Evolutionary conservation across 2,888 invertebrate genomes (phyloP), one percentile per base, ranked within the genome.

Genomic region (Ecliptopera silaceata): DNA sequence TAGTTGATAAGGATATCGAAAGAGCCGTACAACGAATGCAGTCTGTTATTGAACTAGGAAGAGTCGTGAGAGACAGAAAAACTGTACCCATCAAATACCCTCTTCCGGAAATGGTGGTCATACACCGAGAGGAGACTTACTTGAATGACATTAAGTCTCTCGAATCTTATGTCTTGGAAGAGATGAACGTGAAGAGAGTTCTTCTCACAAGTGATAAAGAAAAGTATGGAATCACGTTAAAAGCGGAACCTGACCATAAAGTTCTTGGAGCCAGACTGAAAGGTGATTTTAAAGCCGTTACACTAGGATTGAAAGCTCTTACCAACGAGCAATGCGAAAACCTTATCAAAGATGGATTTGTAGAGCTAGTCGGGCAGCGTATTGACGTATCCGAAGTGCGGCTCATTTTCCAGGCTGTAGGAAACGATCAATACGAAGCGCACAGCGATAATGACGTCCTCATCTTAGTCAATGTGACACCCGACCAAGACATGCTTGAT

Each of bases 21-120:
- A 92, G 95, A 61, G 96, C 98, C 12, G 97, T 99, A 0, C 92
- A 95, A 26, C 92, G 95, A 67, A 98, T 99, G 98, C 99, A 99
- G 90, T 94, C 95, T 34, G 96, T 99, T 1, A 96, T 99, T 63
- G 99, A 99, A 80, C 88, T 99, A 26, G 99, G 98, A 0, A 93
- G 99, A 64, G 95, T 98, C 6, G 93, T 99, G 59, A 93, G 99
- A 59, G 99, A 99, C 79, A 93, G 98, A 42, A 97, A 97, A 80
- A 98, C 97, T 2, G 93, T 99, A 61, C 98, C 99, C 0, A 93
- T 98, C 2, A 99, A 99, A 92, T 99, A 99, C 88, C 99, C 99
- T 0, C 88, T 99, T 60, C 97, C 97, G 13, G 98, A 99, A 88
- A 94, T 99, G 68, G 95, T 99, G n/a, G 95, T 99, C 4, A 96